A percentile compares a stretch with the other conserved stretches of the same genome.
These are phyloP conservation scores for Noturus placidus DNA, from an alignment of 2,113 vertebrate genomes.

Conservation along the genomic window DNA sequence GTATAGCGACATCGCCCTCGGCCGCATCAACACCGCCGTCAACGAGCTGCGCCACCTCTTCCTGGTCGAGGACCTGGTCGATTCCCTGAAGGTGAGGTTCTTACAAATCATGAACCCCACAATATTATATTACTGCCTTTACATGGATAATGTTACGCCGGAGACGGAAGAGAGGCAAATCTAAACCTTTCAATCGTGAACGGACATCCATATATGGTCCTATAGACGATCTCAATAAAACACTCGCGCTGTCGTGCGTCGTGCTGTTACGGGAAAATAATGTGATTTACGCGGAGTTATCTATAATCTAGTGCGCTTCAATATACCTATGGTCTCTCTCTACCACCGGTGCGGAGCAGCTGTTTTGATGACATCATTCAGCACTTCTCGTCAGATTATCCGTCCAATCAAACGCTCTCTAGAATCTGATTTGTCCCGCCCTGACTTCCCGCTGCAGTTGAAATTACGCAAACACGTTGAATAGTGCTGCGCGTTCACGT, in stretches of 20 bases:
- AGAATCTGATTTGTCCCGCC: too few species aligned
- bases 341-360: too few species aligned
- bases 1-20: constrained; percentile 84
- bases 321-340: too few species aligned
- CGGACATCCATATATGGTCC: neutral
- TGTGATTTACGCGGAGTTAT: too few species aligned
- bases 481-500: too few species aligned
- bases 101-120: neutral
- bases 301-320: too few species aligned
- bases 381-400: too few species aligned
- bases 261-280: neutral
- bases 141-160: neutral
- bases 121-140: neutral
- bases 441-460: too few species aligned
- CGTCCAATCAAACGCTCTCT: too few species aligned
- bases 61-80: constrained; percentile 94
- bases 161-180: neutral
- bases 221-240: neutral
- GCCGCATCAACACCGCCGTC: constrained; percentile 80
- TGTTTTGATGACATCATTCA: too few species aligned
- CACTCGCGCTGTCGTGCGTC: neutral
- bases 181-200: neutral
- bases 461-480: too few species aligned
- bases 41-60: constrained; percentile 88
- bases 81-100: constrained; percentile 90